A percentile compares a stretch with the other conserved stretches of the same genome.
Evolutionary conservation across 2,888 invertebrate genomes (phyloP).

Genomic region (Biston betularia): DNA sequence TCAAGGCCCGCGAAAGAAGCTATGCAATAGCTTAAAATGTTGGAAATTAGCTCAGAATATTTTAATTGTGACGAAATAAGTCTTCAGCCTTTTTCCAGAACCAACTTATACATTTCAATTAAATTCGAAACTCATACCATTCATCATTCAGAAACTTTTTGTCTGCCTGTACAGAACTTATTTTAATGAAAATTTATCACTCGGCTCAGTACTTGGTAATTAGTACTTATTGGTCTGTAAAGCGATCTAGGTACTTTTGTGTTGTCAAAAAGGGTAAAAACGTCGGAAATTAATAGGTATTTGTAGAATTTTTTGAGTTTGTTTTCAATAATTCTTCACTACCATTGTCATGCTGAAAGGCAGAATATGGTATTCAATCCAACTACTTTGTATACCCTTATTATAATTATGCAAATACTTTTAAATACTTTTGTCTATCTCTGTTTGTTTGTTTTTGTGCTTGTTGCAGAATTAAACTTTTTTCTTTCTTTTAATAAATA

Average conservation of each 20-base stretch:
- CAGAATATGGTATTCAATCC: too few species aligned
- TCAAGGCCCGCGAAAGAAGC: too few species aligned
- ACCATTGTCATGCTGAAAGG: too few species aligned
- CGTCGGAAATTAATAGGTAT: neutral
- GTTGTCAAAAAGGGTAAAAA: constrained; percentile 6
- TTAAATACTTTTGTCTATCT: too few species aligned
- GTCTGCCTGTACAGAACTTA: constrained; percentile 45
- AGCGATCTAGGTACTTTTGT: constrained; percentile 10
- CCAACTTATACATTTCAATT: constrained; percentile 19
- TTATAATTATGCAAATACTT: too few species aligned
- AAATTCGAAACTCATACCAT: constrained; percentile 32
- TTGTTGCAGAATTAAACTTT: too few species aligned
- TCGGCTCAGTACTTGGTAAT: constrained; percentile 23
- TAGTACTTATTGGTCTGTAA: constrained; percentile 31
- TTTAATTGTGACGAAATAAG: neutral
- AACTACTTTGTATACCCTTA: too few species aligned
- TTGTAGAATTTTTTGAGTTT: neutral
- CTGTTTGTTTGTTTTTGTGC: too few species aligned
- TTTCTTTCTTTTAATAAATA: too few species aligned
- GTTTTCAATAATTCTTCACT: too few species aligned
- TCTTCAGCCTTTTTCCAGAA: neutral
- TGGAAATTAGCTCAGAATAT: too few species aligned
- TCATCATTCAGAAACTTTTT: constrained; percentile 44
- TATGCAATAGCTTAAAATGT: too few species aligned
- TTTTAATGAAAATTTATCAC: constrained; percentile 53